Percentiles rank a stretch among this genome's conserved stretches.
These are phyloP conservation scores for Phalanger gymnotis DNA, from an alignment of 2,797 vertebrate genomes.

Conservation along the genomic window DNA sequence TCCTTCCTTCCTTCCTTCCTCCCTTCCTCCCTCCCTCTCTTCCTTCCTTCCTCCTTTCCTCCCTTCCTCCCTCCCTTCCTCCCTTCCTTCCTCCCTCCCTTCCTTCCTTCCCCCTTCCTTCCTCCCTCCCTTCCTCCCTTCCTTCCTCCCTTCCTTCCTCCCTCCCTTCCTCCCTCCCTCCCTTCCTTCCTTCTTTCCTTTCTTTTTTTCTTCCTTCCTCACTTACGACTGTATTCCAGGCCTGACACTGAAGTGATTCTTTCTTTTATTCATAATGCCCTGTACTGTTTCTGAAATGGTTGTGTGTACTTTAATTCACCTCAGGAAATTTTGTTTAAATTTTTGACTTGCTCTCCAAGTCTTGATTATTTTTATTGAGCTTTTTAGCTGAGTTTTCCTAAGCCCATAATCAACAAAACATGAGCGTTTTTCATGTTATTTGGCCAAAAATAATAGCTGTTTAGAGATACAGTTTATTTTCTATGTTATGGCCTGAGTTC, in stretches of 20 bases:
- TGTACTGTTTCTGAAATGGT: neutral
- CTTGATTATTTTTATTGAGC: conserved; percentile 45
- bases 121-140: too few species aligned
- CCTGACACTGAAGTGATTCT: neutral
- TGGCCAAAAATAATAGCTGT: conserved; percentile 34
- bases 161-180: too few species aligned
- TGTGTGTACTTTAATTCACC: conserved; percentile 25
- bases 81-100: too few species aligned
- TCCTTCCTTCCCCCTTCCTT: too few species aligned
- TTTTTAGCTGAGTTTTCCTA: conserved; percentile 19
- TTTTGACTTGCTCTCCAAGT: conserved; percentile 30
- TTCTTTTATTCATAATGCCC: conserved; percentile 16
- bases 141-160: too few species aligned
- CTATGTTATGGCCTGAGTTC: neutral
- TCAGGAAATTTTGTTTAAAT: conserved; percentile 47
- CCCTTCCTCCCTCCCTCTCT: too few species aligned
- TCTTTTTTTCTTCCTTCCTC: neutral
- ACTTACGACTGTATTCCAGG: neutral
- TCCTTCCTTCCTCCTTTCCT: too few species aligned
- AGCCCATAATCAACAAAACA: conserved; percentile 36
- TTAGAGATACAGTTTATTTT: conserved; percentile 27
- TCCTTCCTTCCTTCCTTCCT: too few species aligned
- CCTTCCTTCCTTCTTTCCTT: neutral
- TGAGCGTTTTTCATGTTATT: conserved; percentile 37
- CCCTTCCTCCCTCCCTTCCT: rapidly evolving